phyloP scores from a whole-genome alignment of 2,888 invertebrate genomes.

The Sceliomorpha sp. region DNA sequence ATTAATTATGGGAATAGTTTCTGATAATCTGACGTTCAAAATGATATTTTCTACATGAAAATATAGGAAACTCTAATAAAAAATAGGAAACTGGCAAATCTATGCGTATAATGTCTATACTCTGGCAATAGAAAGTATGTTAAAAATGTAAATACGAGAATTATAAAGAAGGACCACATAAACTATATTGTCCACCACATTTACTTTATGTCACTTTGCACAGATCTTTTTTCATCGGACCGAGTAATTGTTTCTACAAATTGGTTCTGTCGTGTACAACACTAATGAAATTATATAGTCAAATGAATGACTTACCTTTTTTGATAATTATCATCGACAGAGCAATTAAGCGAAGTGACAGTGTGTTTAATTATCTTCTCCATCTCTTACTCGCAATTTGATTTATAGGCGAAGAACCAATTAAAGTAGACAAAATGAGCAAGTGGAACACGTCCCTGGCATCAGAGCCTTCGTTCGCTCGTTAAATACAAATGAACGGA shows the following conservation, averaged over 20 bases:
- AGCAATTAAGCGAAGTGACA: constrained; percentile 37
- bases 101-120: no score
- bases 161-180: no score
- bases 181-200: no score
- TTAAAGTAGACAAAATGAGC: constrained; percentile 49
- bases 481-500: constrained; percentile 25
- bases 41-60: no score
- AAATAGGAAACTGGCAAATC: no score
- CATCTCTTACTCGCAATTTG: constrained; percentile 38
- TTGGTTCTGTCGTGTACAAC: neutral
- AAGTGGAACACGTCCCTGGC: constrained; percentile 29
- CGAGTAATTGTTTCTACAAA: neutral
- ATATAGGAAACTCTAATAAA: no score
- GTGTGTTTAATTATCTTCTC: constrained; percentile 34
- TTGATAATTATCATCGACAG: constrained; percentile 29
- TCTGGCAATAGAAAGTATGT: no score
- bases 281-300: constrained; percentile 28
- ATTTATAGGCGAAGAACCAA: constrained; percentile 44
- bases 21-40: no score
- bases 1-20: neutral
- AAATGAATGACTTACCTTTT: constrained; percentile 21
- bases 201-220: no score
- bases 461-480: constrained; percentile 29
- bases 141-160: no score
- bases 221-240: neutral